Evolutionary conservation across 2,113 vertebrate genomes (phyloP).

Genomic region (Microcebus griseorufus): DNA sequence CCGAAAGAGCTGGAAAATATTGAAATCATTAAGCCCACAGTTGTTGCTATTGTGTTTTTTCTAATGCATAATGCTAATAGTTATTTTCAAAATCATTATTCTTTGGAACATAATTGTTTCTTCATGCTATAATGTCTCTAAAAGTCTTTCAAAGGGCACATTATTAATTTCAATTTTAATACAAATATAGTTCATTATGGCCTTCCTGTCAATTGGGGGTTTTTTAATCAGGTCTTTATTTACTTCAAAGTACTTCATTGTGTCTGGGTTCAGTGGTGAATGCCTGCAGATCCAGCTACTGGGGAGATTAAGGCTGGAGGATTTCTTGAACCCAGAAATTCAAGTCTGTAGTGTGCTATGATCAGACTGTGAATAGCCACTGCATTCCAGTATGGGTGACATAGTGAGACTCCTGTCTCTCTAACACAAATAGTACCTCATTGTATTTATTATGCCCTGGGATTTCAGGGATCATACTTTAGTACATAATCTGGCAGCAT

Average conservation of each 20-base stretch:
- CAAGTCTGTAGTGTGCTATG: no score
- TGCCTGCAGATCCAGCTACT: no score
- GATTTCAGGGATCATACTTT: background rate
- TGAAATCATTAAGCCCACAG: background rate
- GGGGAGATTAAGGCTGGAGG: no score
- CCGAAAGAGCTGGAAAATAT: background rate
- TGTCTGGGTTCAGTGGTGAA: no score
- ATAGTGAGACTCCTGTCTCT: no score
- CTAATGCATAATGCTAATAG: background rate
- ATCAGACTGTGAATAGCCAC: no score
- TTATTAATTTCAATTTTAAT: slow-evolving; percentile 43
- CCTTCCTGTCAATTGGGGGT: background rate
- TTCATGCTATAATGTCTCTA: background rate
- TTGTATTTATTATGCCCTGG: background rate
- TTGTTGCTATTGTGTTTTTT: background rate
- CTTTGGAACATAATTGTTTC: background rate
- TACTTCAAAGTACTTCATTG: background rate
- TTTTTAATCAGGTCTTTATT: background rate
- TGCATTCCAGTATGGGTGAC: no score
- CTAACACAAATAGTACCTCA: no score
- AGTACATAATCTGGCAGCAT: background rate
- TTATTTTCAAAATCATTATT: slow-evolving; percentile 38
- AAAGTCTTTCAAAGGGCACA: background rate
- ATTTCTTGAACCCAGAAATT: no score
- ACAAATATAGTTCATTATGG: background rate